phyloP scores from a whole-genome alignment of 2,797 vertebrate genomes.

The Myotis vivesi region DNA sequence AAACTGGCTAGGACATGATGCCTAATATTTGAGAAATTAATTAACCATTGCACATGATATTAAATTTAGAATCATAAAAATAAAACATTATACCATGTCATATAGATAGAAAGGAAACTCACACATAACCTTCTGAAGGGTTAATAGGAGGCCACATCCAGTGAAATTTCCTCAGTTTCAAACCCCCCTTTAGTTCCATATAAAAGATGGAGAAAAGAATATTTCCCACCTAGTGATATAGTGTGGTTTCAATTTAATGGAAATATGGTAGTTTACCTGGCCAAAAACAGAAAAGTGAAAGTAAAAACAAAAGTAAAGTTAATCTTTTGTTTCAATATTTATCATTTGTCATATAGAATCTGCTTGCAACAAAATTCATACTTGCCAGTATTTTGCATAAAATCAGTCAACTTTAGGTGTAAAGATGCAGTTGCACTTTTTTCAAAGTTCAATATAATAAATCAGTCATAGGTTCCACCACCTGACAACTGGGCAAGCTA shows the following conservation, averaged over 20 bases:
- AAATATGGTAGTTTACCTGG: not conserved
- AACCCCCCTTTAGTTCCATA: not conserved
- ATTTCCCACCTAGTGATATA: conserved; percentile 1
- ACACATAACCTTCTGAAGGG: not conserved
- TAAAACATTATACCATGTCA: not conserved
- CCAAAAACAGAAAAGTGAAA: not conserved
- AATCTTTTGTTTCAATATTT: not conserved
- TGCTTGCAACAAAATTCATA: not conserved
- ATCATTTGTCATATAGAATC: not conserved
- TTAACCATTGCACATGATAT: not conserved
- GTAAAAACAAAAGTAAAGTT: not conserved
- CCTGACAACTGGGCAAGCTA: not conserved
- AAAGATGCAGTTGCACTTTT: accelerated
- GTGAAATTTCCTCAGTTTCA: not conserved
- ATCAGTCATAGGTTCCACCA: conserved; percentile 1
- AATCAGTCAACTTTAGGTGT: not conserved
- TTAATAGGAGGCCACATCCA: not conserved
- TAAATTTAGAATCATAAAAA: not conserved
- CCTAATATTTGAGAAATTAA: not conserved
- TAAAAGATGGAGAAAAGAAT: not conserved
- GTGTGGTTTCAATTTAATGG: not conserved
- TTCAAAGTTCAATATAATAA: conserved; percentile 37
- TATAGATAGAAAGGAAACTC: not conserved
- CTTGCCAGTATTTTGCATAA: not conserved
- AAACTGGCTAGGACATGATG: not conserved